These are phyloP conservation scores for Agrypnus murinus DNA, from an alignment of 2,888 invertebrate species.

Conservation along the genomic window DNA sequence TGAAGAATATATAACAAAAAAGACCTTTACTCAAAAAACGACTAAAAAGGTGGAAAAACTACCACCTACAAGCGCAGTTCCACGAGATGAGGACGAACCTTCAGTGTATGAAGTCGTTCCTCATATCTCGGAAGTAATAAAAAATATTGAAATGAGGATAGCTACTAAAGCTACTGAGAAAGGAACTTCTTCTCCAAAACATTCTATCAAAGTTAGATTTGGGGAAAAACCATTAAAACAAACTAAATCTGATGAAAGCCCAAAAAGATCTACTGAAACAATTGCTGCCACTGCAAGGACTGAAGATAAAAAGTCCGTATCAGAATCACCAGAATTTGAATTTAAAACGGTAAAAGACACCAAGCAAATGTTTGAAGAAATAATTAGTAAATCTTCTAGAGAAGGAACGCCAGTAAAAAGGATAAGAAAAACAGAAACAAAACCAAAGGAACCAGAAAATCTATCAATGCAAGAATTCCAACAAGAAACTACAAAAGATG, in stretches of 20 bases:
- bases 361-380: slow-evolving; percentile 67
- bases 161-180: slow-evolving; percentile 55
- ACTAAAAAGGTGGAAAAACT: slow-evolving; percentile 17
- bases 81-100: slow-evolving; percentile 35
- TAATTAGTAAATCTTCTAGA: slow-evolving; percentile 67
- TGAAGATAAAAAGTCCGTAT: slow-evolving; percentile 40
- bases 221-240: slow-evolving; percentile 37
- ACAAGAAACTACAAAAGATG: background rate
- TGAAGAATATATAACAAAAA: slow-evolving; percentile 55
- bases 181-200: slow-evolving; percentile 16
- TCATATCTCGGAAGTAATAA: slow-evolving; percentile 65
- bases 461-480: background rate
- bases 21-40: slow-evolving; percentile 18
- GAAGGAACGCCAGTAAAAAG: slow-evolving; percentile 66
- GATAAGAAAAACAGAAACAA: slow-evolving; percentile 35
- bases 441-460: slow-evolving; percentile 6
- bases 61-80: slow-evolving; percentile 16
- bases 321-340: slow-evolving; percentile 42
- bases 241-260: slow-evolving; percentile 48
- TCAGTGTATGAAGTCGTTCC: slow-evolving; percentile 56
- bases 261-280: slow-evolving; percentile 52
- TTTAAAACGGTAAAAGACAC: slow-evolving; percentile 67
- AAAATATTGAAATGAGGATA: slow-evolving; percentile 64
- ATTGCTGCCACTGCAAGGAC: slow-evolving; percentile 42
- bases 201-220: slow-evolving; percentile 1